Evolutionary conservation across 2,888 invertebrate species (phyloP).

Genomic region (Amaurobius ferox): DNA sequence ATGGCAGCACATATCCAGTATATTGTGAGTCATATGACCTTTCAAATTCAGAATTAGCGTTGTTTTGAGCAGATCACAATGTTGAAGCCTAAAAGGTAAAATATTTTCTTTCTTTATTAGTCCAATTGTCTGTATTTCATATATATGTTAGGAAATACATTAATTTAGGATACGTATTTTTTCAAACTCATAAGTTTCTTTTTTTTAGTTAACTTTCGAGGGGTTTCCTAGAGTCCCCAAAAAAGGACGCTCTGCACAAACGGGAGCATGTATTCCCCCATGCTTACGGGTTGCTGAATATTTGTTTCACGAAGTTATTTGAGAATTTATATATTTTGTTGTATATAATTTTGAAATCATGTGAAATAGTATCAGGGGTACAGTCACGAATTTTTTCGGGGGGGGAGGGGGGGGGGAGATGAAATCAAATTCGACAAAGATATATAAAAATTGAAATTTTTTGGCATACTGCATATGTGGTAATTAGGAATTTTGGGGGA

Average conservation of each 20-base stretch:
- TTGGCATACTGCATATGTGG: no score
- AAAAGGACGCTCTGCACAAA: conserved; percentile 2
- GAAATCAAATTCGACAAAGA: no score
- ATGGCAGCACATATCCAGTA: no score
- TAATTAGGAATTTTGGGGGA: no score
- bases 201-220: not conserved
- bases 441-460: no score
- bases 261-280: not conserved
- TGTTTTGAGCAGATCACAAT: no score
- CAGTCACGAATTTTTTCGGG: not conserved
- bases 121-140: not conserved
- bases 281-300: not conserved
- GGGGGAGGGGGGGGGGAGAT: no score
- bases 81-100: no score
- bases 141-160: no score
- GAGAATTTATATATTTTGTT: not conserved
- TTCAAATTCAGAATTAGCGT: no score
- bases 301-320: not conserved
- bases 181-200: not conserved
- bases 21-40: no score
- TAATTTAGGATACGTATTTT: conserved; percentile 14
- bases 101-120: conserved; percentile 20
- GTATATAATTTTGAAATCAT: no score
- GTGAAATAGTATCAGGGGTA: not conserved
- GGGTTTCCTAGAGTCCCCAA: not conserved